Evolutionary conservation across 2,113 vertebrate genomes (phyloP).

Genomic region (zebrafish (Danio rerio)): GRCz12tu NC_133177.1:48053001-48053500

Average conservation of each 20-base stretch:
- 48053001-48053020: too few species aligned
- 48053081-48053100: too few species aligned
- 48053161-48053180: neutral
- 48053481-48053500: conserved; percentile 1
- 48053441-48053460: neutral
- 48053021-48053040: too few species aligned
- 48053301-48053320: conserved; percentile 37
- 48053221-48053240: conserved; percentile 5
- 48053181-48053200: neutral
- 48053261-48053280: conserved; percentile 35
- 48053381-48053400: neutral
- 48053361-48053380: neutral
- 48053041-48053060: too few species aligned
- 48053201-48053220: conserved; percentile 20
- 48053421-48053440: conserved; percentile 7
- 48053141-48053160: neutral
- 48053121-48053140: neutral
- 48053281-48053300: conserved; percentile 42
- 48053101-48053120: too few species aligned
- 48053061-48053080: too few species aligned
- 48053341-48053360: neutral
- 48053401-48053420: neutral
- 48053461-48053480: neutral
- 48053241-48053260: conserved; percentile 6
- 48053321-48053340: conserved; percentile 28